Evolutionary conservation across 2,888 invertebrate species (phyloP), one percentile per base, ranked within the genome.

Genomic region (Ophioninae sp.): DNA sequence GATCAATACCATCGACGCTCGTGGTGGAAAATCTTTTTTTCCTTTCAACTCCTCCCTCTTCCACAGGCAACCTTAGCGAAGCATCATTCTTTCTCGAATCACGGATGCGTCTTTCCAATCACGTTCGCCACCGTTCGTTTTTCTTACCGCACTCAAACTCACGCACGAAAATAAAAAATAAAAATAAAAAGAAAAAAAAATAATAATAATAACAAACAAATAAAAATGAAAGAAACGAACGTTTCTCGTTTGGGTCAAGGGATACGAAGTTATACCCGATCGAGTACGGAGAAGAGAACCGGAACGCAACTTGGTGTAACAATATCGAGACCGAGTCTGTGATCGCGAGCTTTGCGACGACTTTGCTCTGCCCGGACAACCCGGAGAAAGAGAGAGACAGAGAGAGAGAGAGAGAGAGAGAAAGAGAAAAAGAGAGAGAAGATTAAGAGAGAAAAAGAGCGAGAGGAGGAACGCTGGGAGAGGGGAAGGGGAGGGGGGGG

Each of bases 281-380:
- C n/a, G 68, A 62, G 50, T 39, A 10, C 17, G 65, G 44, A 74
- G 73, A 44, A 44, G 72, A 73, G 65, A 73, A 73, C 73, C 79
- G 73, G 73, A 79, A 79, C 79, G 65, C 79, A 57, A 67, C 30
- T 79, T 59, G 65, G 67, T 73, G 72, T 59, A 79, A 79, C 73
- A 73, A 79, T 73, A 79, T 79, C 79, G 73, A 73, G 79, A 70
- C 64, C 61, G 70, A 44, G 72, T 74, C 81, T 72, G 83, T n/a
- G n/a, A 81, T 81, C 70, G 77, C 65, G 78, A 65, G 75, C 80
- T 79, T 85, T 75, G 83, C 83, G 61, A 73, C 79, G 79, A 81
- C 77, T 81, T 81, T 81, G 72, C 81, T 72, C 72, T 59, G 79
- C 79, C 79, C 76, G 74, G 78, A 79, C 68, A 79, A 67, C 61